Percentiles rank a stretch among this genome's conserved stretches.
These are phyloP conservation scores for Hyphantria cunea DNA, from an alignment of 1,140 invertebrate species.

Conservation along the genomic window DNA sequence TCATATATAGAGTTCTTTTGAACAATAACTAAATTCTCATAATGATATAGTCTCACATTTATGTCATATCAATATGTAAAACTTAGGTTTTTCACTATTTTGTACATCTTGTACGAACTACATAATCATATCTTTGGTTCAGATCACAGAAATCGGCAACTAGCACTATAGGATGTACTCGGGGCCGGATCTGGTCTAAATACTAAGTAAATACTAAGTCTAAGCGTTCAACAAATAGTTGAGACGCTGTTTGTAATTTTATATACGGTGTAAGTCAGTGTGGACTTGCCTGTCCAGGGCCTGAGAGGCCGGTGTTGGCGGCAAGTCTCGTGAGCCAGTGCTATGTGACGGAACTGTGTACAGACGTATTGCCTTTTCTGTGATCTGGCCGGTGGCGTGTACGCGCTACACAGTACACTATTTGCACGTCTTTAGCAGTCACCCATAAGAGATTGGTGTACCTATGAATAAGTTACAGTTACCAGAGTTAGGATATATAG, in stretches of 20 bases:
- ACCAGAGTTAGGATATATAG: conserved; percentile 73
- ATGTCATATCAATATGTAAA: conserved; percentile 76
- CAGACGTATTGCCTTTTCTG: conserved; percentile 26
- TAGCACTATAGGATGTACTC: background rate
- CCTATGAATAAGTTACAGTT: conserved; percentile 74
- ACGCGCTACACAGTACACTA: conserved; percentile 43
- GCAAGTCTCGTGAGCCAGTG: no score
- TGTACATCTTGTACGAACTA: conserved; percentile 38
- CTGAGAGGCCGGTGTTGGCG: no score
- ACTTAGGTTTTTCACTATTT: conserved; percentile 52
- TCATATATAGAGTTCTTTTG: conserved; percentile 78
- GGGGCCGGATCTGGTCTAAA: conserved; percentile 1
- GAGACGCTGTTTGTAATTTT: conserved; percentile 5
- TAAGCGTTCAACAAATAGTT: background rate
- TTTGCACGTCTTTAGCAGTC: conserved; percentile 44
- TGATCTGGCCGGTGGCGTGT: conserved; percentile 35
- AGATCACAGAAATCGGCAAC: conserved; percentile 27
- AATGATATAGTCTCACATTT: conserved; percentile 62
- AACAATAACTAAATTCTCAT: conserved; percentile 71
- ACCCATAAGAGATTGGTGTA: conserved; percentile 51
- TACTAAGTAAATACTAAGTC: background rate
- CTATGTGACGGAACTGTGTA: conserved; percentile 9
- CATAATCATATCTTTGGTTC: conserved; percentile 22
- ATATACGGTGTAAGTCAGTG: background rate
- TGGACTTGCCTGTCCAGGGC: background rate